phyloP scores from a whole-genome alignment of 1,140 invertebrate genomes.

The Fopius arisanus region DNA sequence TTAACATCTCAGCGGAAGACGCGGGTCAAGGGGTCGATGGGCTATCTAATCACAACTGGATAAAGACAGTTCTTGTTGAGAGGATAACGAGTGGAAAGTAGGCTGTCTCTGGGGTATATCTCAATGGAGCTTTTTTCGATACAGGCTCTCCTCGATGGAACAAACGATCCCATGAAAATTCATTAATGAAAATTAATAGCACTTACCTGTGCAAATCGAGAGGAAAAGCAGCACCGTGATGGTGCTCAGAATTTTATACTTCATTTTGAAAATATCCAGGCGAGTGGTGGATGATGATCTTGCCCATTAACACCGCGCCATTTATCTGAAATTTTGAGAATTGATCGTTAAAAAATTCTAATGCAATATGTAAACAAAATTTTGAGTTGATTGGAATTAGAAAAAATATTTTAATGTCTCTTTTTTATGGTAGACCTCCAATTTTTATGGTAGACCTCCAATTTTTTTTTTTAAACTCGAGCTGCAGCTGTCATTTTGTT shows the following conservation, averaged over 20 bases:
- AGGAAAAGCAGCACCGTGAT: background rate
- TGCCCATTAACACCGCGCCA: slow-evolving; percentile 40
- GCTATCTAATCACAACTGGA: slow-evolving; percentile 56
- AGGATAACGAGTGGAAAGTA: slow-evolving; percentile 50
- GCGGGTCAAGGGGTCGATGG: slow-evolving; percentile 52
- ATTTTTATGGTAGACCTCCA: too few species aligned
- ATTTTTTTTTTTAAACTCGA: too few species aligned
- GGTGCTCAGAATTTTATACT: background rate
- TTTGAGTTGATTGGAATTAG: background rate
- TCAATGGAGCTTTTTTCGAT: background rate
- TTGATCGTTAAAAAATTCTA: background rate
- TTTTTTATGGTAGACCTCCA: too few species aligned
- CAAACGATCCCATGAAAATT: too few species aligned
- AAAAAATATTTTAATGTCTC: too few species aligned
- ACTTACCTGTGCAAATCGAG: background rate
- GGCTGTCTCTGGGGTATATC: slow-evolving; percentile 40
- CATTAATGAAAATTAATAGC: background rate
- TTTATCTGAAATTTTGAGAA: slow-evolving; percentile 40
- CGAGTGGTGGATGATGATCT: slow-evolving; percentile 18
- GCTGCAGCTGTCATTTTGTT: too few species aligned
- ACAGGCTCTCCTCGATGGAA: too few species aligned
- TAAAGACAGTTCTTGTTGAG: slow-evolving; percentile 51
- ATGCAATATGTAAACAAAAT: background rate
- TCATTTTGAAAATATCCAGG: background rate
- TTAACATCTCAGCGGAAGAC: slow-evolving; percentile 45